phyloP scores from a whole-genome alignment of 2,797 vertebrate species.

The Sylvia borin region DNA sequence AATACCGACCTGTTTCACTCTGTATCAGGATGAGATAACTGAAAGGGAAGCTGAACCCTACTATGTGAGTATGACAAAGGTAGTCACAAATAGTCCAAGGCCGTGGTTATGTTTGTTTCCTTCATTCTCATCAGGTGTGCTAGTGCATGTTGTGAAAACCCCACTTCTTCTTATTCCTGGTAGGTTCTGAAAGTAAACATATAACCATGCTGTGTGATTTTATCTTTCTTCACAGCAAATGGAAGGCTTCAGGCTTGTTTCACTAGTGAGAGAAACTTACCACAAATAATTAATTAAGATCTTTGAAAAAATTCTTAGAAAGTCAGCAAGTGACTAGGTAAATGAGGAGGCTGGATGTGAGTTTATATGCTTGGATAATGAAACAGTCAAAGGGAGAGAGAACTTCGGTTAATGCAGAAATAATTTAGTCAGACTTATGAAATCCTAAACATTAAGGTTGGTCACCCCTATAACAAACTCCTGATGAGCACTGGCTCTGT shows the following conservation, averaged over 20 bases:
- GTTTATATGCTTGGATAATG: neutral
- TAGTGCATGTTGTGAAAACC: neutral
- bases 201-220: fast-evolving
- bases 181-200: neutral
- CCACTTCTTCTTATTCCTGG: neutral
- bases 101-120: neutral
- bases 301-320: neutral
- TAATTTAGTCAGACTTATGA: neutral
- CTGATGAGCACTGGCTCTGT: neutral
- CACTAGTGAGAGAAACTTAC: neutral
- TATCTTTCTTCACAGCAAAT: neutral
- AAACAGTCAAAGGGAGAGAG: neutral
- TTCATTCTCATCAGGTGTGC: neutral
- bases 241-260: neutral
- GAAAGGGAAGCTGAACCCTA: slow-evolving; percentile 96
- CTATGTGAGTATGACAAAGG: slow-evolving; percentile 85
- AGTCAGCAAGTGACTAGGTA: neutral
- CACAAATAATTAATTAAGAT: neutral
- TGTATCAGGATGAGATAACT: slow-evolving; percentile 93
- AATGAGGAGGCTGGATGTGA: neutral
- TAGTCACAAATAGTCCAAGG: neutral
- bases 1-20: slow-evolving; percentile 94
- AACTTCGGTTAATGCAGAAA: neutral
- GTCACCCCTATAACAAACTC: neutral
- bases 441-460: neutral